Conservation (phyloP, 2,888 invertebrate genomes). For the Meliscaeva auricollis region DNA sequence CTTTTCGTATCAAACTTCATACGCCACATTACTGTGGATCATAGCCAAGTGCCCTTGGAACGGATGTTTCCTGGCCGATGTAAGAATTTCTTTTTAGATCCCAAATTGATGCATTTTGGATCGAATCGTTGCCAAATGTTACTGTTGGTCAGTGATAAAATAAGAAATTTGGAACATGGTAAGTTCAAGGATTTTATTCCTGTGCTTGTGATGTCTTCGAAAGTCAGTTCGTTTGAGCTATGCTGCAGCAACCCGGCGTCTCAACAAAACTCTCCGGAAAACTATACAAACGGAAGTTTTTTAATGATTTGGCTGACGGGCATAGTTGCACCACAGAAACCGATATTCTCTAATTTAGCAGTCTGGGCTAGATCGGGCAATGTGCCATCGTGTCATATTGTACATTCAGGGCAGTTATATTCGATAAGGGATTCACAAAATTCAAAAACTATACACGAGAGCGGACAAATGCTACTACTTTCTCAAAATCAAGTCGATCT, state of each 20-base stretch:
- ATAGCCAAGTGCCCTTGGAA: slow-evolving; percentile 79
- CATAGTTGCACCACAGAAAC: slow-evolving; percentile 77
- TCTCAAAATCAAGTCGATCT: slow-evolving; percentile 76
- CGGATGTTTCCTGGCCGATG: slow-evolving; percentile 78
- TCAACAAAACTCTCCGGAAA: neutral
- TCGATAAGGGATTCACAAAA: slow-evolving; percentile 79
- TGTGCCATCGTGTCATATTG: slow-evolving; percentile 77
- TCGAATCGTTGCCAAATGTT: slow-evolving; percentile 79
- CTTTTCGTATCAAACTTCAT: slow-evolving; percentile 80
- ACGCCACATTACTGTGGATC: slow-evolving; percentile 80
- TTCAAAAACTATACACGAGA: slow-evolving; percentile 76
- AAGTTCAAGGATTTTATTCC: slow-evolving; percentile 79
- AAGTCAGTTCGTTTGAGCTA: slow-evolving; percentile 77
- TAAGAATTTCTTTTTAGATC: slow-evolving; percentile 81
- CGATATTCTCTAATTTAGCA: slow-evolving; percentile 78
- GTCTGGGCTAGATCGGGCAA: slow-evolving; percentile 78
- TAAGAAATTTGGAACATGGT: slow-evolving; percentile 77
- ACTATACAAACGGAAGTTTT: neutral
- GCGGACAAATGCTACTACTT: slow-evolving; percentile 78
- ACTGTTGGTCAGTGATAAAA: slow-evolving; percentile 79
- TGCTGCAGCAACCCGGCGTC: slow-evolving; percentile 18
- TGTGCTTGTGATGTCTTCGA: slow-evolving; percentile 80
- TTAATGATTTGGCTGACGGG: slow-evolving; percentile 81
- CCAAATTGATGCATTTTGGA: slow-evolving; percentile 75
- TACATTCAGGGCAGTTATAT: slow-evolving; percentile 79